Percentiles rank a stretch among this genome's conserved stretches.
Conservation (phyloP, 2,797 vertebrate genomes). For the Hippopotamyrus pictus region DNA sequence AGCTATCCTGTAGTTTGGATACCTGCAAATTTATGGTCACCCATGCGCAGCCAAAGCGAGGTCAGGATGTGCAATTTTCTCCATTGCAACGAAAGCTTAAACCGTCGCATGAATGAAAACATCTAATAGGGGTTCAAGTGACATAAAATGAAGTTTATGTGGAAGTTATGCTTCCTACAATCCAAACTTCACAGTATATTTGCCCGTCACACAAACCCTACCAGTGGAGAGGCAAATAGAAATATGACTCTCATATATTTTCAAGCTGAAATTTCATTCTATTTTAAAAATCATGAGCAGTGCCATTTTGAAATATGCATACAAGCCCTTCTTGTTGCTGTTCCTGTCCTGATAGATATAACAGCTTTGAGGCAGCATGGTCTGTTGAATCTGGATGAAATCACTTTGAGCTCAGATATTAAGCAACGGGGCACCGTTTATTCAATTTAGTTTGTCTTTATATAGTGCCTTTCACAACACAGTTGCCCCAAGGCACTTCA, state of each 20-base stretch:
- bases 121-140: slow-evolving; percentile 20
- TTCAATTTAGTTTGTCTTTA: background rate
- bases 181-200: slow-evolving; percentile 43
- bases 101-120: background rate
- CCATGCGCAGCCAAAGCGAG: background rate
- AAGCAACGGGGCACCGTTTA: background rate
- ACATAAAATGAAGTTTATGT: slow-evolving; percentile 36
- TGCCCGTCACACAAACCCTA: slow-evolving; percentile 33
- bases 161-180: slow-evolving; percentile 43
- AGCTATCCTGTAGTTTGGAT: background rate
- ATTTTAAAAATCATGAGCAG: slow-evolving; percentile 36
- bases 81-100: background rate
- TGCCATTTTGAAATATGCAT: slow-evolving; percentile 31
- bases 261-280: slow-evolving; percentile 24
- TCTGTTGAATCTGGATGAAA: slow-evolving; percentile 64
- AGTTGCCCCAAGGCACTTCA: background rate
- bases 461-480: background rate
- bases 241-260: slow-evolving; percentile 27
- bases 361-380: slow-evolving; percentile 68
- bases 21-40: background rate
- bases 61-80: background rate
- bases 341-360: slow-evolving; percentile 69
- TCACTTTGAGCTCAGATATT: slow-evolving; percentile 60
- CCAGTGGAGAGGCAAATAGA: slow-evolving; percentile 28
- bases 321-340: slow-evolving; percentile 69